Conservation (phyloP, 2,888 invertebrate genomes). For the Atethmia centrago region DNA sequence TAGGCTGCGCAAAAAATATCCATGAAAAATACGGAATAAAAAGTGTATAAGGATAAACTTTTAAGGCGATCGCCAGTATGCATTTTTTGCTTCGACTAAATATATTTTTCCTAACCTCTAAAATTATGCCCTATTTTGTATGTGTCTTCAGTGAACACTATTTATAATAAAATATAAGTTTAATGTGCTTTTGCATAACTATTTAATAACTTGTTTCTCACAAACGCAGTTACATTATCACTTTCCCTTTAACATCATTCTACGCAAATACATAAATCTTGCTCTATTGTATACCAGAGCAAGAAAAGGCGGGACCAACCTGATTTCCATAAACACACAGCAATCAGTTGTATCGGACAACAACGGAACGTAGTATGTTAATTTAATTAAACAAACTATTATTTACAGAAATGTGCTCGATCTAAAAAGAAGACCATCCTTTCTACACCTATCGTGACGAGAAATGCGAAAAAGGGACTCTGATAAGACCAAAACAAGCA, state of each 20-base stretch:
- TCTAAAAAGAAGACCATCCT: not conserved
- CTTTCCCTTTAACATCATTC: not conserved
- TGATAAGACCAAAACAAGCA: no score
- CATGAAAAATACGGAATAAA: not conserved
- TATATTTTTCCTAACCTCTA: not conserved
- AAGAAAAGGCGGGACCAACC: constrained; percentile 14
- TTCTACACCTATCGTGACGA: not conserved
- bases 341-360: constrained; percentile 37
- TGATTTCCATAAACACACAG: constrained; percentile 36
- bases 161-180: not conserved
- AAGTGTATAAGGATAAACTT: not conserved
- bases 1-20: not conserved
- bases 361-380: constrained; percentile 20
- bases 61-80: not conserved
- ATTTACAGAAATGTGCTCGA: not conserved
- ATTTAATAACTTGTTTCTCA: not conserved
- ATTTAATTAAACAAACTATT: constrained; percentile 38
- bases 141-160: not conserved
- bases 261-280: not conserved
- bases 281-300: not conserved
- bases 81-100: not conserved
- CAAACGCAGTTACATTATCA: not conserved
- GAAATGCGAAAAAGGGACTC: not conserved
- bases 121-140: not conserved
- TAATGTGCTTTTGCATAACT: not conserved